phyloP scores from a whole-genome alignment of 2,797 vertebrate genomes.

The Danio tinwini region DNA sequence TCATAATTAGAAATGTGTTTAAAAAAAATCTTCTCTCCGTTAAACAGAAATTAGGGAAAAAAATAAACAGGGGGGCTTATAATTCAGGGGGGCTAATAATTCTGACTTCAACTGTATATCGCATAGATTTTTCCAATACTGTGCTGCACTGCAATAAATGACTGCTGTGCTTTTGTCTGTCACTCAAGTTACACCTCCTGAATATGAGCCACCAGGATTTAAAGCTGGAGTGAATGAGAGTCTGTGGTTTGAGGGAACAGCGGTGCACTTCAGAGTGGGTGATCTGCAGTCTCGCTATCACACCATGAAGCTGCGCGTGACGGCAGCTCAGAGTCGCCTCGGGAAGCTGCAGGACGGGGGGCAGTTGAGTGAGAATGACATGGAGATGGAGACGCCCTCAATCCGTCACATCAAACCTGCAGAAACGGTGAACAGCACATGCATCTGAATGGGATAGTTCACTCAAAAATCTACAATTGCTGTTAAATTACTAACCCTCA shows the following conservation, averaged over 20 bases:
- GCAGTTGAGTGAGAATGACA: slow-evolving; percentile 60
- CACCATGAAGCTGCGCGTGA: slow-evolving; percentile 74
- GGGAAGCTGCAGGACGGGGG: slow-evolving; percentile 70
- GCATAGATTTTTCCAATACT: no score
- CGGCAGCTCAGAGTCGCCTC: slow-evolving; percentile 70
- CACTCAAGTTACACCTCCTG: slow-evolving; percentile 76
- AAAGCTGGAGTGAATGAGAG: slow-evolving; percentile 75
- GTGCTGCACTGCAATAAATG: no score
- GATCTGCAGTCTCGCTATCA: slow-evolving; percentile 79
- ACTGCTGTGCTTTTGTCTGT: background rate
- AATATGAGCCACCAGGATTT: slow-evolving; percentile 84
- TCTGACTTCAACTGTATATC: no score
- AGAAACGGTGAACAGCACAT: background rate
- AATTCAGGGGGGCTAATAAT: no score
- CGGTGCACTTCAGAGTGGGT: slow-evolving; percentile 79
- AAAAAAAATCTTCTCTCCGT: no score
- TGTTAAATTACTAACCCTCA: no score
- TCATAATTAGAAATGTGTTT: no score
- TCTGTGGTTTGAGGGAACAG: slow-evolving; percentile 80
- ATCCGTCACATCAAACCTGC: slow-evolving; percentile 1
- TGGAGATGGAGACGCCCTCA: slow-evolving; percentile 2
- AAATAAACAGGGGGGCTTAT: no score
- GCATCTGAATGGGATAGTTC: no score
- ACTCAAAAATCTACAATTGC: no score
- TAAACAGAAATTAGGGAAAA: no score